Evolutionary conservation across 2,888 invertebrate genomes (phyloP), one percentile per base, ranked within the genome.

Genomic region (Sarcophaga rosellei): DNA sequence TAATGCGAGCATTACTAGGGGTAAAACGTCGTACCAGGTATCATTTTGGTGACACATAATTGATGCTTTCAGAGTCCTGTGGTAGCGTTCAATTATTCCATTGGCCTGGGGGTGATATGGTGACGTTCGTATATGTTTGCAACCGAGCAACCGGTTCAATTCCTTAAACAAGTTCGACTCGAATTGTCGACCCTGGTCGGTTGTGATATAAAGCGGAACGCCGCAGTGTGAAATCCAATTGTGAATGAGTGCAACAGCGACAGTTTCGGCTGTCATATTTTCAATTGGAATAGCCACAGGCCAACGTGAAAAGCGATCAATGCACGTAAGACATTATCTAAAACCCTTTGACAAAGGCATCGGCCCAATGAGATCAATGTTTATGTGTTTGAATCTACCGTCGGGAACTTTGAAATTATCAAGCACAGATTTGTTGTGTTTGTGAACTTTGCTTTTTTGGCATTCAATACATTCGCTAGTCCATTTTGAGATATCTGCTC

Each of bases 281-380:
- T 23, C 23, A 23, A 23, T 23, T 23, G 23, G 23, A 23, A 23
- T 23, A 23, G 23, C 23, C 3, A 23, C 23, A 23, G 23, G 23
- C 23, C 23, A 23, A 23, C 23, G 23, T 23, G 23, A 23, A 23
- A 23, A 23, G 3, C 23, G 23, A 23, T 23, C 23, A 23, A 23
- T 23, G 3, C 23, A 23, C 23, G 23, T 23, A 23, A 23, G 23
- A 23, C 23, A 23, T 1, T 93, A 74, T n/a, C 63, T 47, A 53
- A 20, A 65, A 6, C 53, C 74, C 17, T 63, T 62, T 11, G 92
- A 23, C 84, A 79, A 10, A 21, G 93, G 92, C 12, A 93, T 84
- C 0, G 93, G 93, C 3, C 93, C 93, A 3, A 94, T 90, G 12
- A 94, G 87, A 88, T 94, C 93, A 5, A 94, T 66, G 23, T 23